Evolutionary conservation across 2,888 invertebrate species (phyloP), one percentile per base, ranked within the genome.

Genomic region (Lepidocyrtinus sp.): DNA sequence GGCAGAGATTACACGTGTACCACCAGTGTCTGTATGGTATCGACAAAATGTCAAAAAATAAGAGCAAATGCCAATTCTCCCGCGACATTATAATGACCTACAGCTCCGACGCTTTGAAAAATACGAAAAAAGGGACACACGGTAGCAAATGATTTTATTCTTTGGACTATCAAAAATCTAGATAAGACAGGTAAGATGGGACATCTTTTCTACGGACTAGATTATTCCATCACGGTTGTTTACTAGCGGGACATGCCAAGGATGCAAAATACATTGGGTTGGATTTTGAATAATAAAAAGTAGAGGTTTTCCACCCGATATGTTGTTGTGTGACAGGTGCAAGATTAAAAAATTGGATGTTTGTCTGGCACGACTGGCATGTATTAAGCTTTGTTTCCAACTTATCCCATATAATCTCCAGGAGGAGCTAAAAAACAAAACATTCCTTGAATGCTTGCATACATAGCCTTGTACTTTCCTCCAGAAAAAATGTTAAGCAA

Each of bases 1-100:
- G 50, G 17, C 50, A 50, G 50, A 50, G 50, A 50, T 50, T 50
- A n/a, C n/a, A n/a, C 50, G 15, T 50, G 15, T 50, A 36, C 5
- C 5, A 5, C 36, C 12, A 36, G 50, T 50, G 50, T 50, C n/a
- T n/a, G n/a, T 50, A 12, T 50, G 2, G 17, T 50, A 5, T 12
- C 50, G 17, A 15, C 17, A 50, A 50, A 50, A 50, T 50, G 50
- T 12, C 50, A 50, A 2, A 50, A 36, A 50, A 50, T 50, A 50
- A 50, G 50, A 50, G 5, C 50, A 50, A 50, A 50, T 50, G 50
- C 15, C 50, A 50, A 50, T 50, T 50, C 50, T 50, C 17, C n/a
- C 50, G 50, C 50, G 50, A 50, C 50, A 50, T 50, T 50, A 50
- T 50, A 50, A 50, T 50, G 50, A 50, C 50, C 50, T 50, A 50